A percentile compares a stretch with the other conserved stretches of the same genome.
These are phyloP conservation scores for Thalassaphorura encarpata DNA, from an alignment of 1,140 invertebrate genomes.

Conservation along the genomic window DNA sequence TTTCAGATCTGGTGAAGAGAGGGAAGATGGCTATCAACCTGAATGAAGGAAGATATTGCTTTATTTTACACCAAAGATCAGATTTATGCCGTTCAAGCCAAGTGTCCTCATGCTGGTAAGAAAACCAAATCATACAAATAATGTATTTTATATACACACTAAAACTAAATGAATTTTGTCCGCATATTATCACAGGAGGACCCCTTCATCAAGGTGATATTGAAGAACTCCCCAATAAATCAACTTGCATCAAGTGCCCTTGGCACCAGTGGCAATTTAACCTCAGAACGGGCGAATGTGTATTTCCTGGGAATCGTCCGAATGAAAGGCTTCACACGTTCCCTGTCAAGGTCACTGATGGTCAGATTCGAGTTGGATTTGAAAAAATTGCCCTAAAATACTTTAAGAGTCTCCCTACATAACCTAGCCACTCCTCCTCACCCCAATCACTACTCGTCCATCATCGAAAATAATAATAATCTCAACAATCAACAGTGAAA, in stretches of 20 bases:
- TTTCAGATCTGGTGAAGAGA: background rate
- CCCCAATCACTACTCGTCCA: too few relatives aligned
- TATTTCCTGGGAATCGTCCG: conserved; percentile 4
- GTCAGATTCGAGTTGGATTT: conserved; percentile 11
- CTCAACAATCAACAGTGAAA: too few relatives aligned
- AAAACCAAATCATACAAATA: background rate
- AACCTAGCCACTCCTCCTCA: too few relatives aligned
- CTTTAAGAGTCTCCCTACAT: background rate
- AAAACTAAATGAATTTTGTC: background rate
- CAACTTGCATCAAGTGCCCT: conserved; percentile 9
- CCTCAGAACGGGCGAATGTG: conserved; percentile 5
- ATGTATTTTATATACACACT: background rate
- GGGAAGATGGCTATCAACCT: background rate
- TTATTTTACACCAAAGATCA: background rate
- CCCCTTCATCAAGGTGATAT: conserved; percentile 15
- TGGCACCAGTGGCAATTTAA: conserved; percentile 15
- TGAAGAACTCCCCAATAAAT: conserved; percentile 3
- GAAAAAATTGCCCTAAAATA: background rate
- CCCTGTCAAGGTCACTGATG: conserved; percentile 5
- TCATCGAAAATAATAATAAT: too few relatives aligned
- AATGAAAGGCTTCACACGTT: conserved; percentile 1
- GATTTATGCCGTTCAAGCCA: conserved; percentile 7
- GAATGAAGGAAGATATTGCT: conserved; percentile 2
- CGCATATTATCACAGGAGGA: conserved; percentile 8
- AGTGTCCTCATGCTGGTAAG: conserved; percentile 17